Evolutionary conservation across 2,797 vertebrate species (phyloP).

Genomic region (Cyclopterus lumpus): DNA sequence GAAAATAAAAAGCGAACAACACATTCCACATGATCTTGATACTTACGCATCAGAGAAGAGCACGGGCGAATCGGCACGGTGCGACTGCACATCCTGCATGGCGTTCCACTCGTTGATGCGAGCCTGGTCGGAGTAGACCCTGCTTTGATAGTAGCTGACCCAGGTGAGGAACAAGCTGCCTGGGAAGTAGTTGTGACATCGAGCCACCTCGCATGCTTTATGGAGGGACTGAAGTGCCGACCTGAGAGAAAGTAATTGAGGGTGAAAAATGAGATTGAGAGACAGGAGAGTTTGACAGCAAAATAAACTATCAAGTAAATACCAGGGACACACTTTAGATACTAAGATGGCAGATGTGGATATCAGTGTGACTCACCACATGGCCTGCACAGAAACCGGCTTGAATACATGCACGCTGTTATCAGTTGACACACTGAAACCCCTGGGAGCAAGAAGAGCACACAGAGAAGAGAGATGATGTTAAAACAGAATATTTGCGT

Average conservation of each 20-base stretch:
- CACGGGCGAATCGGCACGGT: conserved; percentile 94
- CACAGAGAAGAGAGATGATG: background rate
- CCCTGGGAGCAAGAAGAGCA: conserved; percentile 78
- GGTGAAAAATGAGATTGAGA: background rate
- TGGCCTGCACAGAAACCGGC: conserved; percentile 98
- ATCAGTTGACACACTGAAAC: conserved; percentile 97
- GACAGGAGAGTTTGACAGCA: background rate
- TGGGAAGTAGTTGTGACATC: conserved; percentile 96
- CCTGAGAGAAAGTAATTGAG: conserved; percentile 75
- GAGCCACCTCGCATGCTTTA: conserved; percentile 96
- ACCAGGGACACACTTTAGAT: background rate
- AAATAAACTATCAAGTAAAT: background rate
- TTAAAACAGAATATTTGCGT: background rate
- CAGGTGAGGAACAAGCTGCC: conserved; percentile 98
- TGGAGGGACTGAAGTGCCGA: conserved; percentile 97
- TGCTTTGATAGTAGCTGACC: conserved; percentile 98
- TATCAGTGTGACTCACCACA: conserved; percentile 90
- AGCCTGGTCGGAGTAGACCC: conserved; percentile 92
- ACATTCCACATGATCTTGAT: background rate
- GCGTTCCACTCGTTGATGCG: conserved; percentile 98
- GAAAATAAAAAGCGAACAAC: background rate
- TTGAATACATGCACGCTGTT: conserved; percentile 97
- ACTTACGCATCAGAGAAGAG: conserved; percentile 95
- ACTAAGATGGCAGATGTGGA: background rate
- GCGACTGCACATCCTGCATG: conserved; percentile 97